Conservation (phyloP, 2,113 vertebrate genomes). For the Pseudorectes ferrugineus region DNA sequence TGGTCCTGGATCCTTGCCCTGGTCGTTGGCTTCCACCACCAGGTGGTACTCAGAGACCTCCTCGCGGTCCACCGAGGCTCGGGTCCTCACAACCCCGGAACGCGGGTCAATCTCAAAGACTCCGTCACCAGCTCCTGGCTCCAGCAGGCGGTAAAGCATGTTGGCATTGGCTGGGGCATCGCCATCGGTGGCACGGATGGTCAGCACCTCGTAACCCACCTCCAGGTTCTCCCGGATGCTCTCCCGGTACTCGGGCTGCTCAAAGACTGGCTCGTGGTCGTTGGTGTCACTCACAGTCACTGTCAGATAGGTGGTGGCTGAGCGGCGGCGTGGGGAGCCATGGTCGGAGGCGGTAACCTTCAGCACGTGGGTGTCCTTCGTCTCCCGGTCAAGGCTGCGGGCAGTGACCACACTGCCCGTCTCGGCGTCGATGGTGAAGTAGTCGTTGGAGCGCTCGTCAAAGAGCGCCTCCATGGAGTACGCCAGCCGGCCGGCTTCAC, state of each 20-base stretch:
- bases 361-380: conserved; percentile 92
- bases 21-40: conserved; percentile 93
- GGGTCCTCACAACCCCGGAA: conserved; percentile 88
- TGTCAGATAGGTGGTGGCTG: conserved; percentile 82
- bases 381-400: conserved; percentile 87
- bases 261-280: conserved; percentile 88
- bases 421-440: conserved; percentile 83
- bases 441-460: conserved; percentile 87
- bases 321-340: conserved; percentile 78
- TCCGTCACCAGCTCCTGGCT: conserved; percentile 69
- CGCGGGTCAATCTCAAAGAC: conserved; percentile 89
- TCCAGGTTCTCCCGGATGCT: conserved; percentile 91
- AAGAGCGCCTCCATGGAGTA: conserved; percentile 93
- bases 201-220: conserved; percentile 92
- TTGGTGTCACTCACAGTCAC: conserved; percentile 94
- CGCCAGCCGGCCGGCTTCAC: conserved; percentile 84
- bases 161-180: conserved; percentile 93
- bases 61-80: conserved; percentile 85
- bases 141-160: conserved; percentile 91
- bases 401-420: conserved; percentile 83
- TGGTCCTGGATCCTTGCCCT: conserved; percentile 89
- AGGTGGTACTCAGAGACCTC: conserved; percentile 80
- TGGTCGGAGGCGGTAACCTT: conserved; percentile 86
- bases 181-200: conserved; percentile 88
- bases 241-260: conserved; percentile 88